phyloP scores from a whole-genome alignment of 2,113 vertebrate species.

The Gnathonemus longibarbis region DNA sequence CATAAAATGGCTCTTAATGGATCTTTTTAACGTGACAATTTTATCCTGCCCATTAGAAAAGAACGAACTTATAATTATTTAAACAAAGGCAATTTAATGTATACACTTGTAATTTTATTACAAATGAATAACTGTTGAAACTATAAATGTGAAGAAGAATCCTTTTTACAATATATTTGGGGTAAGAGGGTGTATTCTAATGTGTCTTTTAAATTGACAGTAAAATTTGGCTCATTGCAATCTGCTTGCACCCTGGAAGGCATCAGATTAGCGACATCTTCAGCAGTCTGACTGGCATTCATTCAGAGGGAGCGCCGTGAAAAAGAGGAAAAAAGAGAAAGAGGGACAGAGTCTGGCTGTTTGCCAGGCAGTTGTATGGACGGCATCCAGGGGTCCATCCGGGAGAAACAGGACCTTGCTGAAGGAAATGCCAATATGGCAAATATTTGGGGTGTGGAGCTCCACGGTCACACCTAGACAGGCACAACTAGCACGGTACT shows the following conservation, averaged over 20 bases:
- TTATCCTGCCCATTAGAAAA: not conserved
- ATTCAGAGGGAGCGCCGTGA: not conserved
- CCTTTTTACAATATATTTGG: not conserved
- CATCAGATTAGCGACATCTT: not conserved
- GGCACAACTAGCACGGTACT: not conserved
- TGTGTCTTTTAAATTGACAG: not conserved
- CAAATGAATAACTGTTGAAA: not conserved
- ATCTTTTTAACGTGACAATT: not conserved
- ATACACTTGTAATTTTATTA: not conserved
- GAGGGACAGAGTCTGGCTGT: not conserved
- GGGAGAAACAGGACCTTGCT: conserved; percentile 4
- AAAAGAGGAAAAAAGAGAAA: not conserved
- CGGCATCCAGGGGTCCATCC: not conserved
- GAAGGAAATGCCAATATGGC: not conserved
- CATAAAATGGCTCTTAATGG: not conserved
- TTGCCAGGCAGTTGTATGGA: not conserved
- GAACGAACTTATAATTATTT: not conserved
- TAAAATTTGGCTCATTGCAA: not conserved
- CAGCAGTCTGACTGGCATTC: not conserved
- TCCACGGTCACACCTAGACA: not conserved
- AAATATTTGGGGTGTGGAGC: not conserved
- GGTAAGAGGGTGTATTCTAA: not conserved
- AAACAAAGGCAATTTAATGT: not conserved
- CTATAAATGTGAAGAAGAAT: not conserved
- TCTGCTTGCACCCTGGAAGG: not conserved